Base-by-base conservation (phyloP, 2,797 vertebrate species). In the Macropus fuliginosus region DNA sequence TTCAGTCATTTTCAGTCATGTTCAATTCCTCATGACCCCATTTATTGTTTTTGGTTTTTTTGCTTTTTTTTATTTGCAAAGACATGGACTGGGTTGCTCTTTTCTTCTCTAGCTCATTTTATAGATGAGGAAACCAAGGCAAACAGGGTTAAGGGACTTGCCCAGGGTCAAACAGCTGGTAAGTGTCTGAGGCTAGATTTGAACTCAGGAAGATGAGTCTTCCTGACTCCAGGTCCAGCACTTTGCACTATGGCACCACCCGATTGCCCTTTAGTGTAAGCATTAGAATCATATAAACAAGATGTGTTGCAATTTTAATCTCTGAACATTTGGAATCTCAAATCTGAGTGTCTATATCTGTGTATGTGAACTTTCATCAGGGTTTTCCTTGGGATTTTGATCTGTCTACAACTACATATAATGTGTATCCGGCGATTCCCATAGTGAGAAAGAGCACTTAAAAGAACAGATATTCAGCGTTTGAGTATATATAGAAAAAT, bases 241-340 rank as follows among this genome's bases (percentile, higher is more conserved):
- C 13, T 34, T 10, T 66, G 6, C 12, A n/a, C 14, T n/a, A 34
- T n/a, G 14, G 34, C 3, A 2, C 34, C 4, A 5, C 62, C 4
- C n/a, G n/a, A 13, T 34, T n/a, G 4, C 34, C 29, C 4, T n/a
- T n/a, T 34, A 66, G 34, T 66, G 56, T 56, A 16, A 55, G 55
- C 4, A 31, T 28, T 54, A 4, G 56, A 81, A 56, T 91, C 91
- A 62, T 89, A 31, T 74, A 91, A 90, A 56, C 12, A 74, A 57
- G 91, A 55, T 34, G 28, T 3, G 5, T n/a, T 34, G 6, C 1
- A 1, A 46, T 92, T 96, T 54, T 92, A 91, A 95, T n/a, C 52
- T n/a, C 56, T 29, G 66, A 93, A 81, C 40, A 93, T 89, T 27
- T 62, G 34, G 74, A 66, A 92, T 27, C 89, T 95, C 91, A 74